These are phyloP conservation scores for Cercopithecus hamlyni DNA, from an alignment of 2,797 vertebrate genomes.

Conservation along the genomic window DNA sequence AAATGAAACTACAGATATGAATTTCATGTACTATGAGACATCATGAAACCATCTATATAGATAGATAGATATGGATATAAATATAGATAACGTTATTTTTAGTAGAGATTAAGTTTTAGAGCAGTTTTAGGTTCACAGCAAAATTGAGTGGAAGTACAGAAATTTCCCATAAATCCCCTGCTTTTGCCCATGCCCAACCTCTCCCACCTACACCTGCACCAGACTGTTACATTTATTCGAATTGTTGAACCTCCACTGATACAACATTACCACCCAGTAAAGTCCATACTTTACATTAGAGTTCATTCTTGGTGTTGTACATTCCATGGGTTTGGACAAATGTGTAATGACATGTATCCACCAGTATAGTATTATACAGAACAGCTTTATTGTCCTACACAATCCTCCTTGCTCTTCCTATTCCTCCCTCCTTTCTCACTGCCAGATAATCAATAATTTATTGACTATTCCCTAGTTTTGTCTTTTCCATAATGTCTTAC, in stretches of 20 bases:
- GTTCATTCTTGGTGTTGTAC: not conserved
- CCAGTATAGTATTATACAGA: not conserved
- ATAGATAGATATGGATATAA: not conserved
- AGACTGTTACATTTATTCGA: not conserved
- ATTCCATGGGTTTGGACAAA: not conserved
- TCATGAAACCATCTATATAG: not conserved
- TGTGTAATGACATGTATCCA: not conserved
- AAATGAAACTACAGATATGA: slow-evolving; percentile 26
- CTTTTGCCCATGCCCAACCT: not conserved
- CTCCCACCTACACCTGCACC: rapidly evolving
- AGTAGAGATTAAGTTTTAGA: not conserved
- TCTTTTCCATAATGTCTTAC: not conserved
- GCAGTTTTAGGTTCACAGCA: not conserved
- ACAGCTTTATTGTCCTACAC: not conserved
- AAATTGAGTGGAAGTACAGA: not conserved
- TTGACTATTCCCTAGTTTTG: not conserved
- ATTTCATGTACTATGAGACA: not conserved
- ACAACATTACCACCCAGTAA: not conserved
- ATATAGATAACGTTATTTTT: not conserved
- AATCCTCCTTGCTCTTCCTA: not conserved
- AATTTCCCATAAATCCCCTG: not conserved
- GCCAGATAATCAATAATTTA: not conserved
- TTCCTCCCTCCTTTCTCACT: not conserved
- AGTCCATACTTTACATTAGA: not conserved
- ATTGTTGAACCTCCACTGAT: not conserved